These are phyloP conservation scores for Drosophila lacteicornis DNA, from an alignment of 1,140 invertebrate species.

Conservation along the genomic window DNA sequence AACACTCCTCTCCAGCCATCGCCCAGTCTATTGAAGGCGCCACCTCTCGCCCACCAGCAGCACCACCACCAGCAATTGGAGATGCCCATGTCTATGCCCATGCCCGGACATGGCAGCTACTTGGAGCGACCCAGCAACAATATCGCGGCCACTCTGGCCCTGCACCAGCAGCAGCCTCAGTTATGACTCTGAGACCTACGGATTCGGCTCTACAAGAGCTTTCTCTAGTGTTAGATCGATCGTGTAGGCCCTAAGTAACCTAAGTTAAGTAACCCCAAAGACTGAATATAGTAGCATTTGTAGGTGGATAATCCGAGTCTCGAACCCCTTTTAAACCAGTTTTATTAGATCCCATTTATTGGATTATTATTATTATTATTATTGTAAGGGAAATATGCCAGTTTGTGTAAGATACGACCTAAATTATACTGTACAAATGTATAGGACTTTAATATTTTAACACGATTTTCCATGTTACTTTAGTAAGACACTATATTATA, in stretches of 20 bases:
- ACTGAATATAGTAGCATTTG: slow-evolving; percentile 73
- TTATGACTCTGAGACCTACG: slow-evolving; percentile 85
- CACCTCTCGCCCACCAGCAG: slow-evolving; percentile 34
- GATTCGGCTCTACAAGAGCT: slow-evolving; percentile 84
- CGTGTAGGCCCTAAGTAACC: slow-evolving; percentile 19
- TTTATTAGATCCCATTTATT: slow-evolving; percentile 11
- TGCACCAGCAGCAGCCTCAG: slow-evolving; percentile 77
- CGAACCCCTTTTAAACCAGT: slow-evolving; percentile 19
- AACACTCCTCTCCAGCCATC: slow-evolving; percentile 62
- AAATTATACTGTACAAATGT: slow-evolving; percentile 64
- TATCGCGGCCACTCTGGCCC: slow-evolving; percentile 64
- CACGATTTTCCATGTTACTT: slow-evolving; percentile 18
- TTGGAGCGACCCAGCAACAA: slow-evolving; percentile 68
- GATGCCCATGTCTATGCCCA: slow-evolving; percentile 67
- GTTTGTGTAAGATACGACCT: slow-evolving; percentile 16
- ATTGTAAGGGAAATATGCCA: background rate
- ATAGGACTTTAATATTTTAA: slow-evolving; percentile 60
- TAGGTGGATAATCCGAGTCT: slow-evolving; percentile 55
- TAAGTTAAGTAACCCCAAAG: slow-evolving; percentile 69
- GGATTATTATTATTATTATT: slow-evolving; percentile 10
- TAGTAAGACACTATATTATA: slow-evolving; percentile 8
- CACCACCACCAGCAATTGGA: slow-evolving; percentile 57
- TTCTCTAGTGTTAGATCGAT: slow-evolving; percentile 62
- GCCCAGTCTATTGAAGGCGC: slow-evolving; percentile 56
- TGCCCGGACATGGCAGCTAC: slow-evolving; percentile 41